These are phyloP conservation scores for Stegastes partitus DNA, from an alignment of 2,113 vertebrate genomes.

Conservation along the genomic window DNA sequence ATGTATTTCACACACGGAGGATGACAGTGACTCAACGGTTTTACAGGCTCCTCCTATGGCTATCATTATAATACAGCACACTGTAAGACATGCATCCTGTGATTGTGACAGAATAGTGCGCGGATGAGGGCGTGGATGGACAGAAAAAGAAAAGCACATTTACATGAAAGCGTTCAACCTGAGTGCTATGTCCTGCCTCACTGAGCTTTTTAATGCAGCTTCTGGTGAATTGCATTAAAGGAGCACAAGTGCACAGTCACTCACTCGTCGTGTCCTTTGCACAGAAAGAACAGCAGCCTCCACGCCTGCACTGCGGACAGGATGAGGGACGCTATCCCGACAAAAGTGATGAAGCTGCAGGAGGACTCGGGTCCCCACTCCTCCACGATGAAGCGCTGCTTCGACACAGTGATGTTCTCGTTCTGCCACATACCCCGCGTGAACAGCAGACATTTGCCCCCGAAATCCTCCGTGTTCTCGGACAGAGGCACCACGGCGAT, in stretches of 20 bases:
- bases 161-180: neutral
- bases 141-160: constrained; percentile 10
- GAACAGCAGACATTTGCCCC: constrained; percentile 95
- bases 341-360: constrained; percentile 95
- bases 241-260: constrained; percentile 66
- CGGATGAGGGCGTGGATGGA: constrained; percentile 17
- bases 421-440: constrained; percentile 97
- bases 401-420: constrained; percentile 94
- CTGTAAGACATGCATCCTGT: neutral
- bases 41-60: neutral
- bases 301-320: constrained; percentile 95
- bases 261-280: constrained; percentile 98
- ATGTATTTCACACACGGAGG: constrained; percentile 35
- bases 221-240: neutral
- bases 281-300: constrained; percentile 94
- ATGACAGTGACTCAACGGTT: constrained; percentile 35
- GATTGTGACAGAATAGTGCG: neutral
- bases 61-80: neutral
- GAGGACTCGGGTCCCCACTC: constrained; percentile 95
- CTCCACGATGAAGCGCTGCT: constrained; percentile 95
- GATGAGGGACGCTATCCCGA: constrained; percentile 92
- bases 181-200: neutral
- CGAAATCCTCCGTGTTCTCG: constrained; percentile 94
- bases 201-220: neutral
- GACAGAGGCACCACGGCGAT: constrained; percentile 94